Evolutionary conservation across 2,797 vertebrate genomes (phyloP), one percentile per base, ranked within the genome.

Genomic region (Sphaeramia orbicularis): DNA sequence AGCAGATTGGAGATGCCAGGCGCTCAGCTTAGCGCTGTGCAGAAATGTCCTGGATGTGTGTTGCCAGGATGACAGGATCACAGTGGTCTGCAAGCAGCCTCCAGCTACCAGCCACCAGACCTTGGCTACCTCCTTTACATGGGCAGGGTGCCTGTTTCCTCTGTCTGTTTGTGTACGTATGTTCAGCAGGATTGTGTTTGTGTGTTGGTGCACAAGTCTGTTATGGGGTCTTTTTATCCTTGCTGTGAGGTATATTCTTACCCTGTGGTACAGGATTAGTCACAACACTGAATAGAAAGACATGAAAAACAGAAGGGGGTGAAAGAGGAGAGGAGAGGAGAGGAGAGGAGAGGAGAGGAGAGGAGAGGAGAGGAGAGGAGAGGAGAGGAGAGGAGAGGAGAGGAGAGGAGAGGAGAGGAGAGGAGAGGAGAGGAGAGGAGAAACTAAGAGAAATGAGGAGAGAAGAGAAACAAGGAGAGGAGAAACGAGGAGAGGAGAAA

Each of bases 1-100:
- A 90, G 79, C 86, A 88, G 80, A 85, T 66, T 84, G 86, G 51
- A 80, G 76, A 78, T 81, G 86, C 82, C 86, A 87, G 74, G 62
- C 71, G 35, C 60, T 71, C 66, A 53, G 76, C 78, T 89, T 80
- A 83, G 63, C 43, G 10, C 71, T 65, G 71, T 76, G 81, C 83
- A 84, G 79, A 86, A 85, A 87, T 85, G 86, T 83, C 66, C 76
- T 80, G 82, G 76, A 81, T 76, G 54, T 16, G 1, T 8, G 21
- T 35, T 76, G 80, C 75, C 65, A 76, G 73, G 50, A 84, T 78
- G 78, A 78, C 71, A 78, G 78, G 40, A 87, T 84, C 76, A 80
- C 74, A 86, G 79, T 64, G 78, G 83, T 86, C 83, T 65, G 79
- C 58, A 48, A 66, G 76, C 58, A 76, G 75, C 82, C 81, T 80